Conservation (phyloP, 2,797 vertebrate species). For the Amblyopsis hoosieri region DNA sequence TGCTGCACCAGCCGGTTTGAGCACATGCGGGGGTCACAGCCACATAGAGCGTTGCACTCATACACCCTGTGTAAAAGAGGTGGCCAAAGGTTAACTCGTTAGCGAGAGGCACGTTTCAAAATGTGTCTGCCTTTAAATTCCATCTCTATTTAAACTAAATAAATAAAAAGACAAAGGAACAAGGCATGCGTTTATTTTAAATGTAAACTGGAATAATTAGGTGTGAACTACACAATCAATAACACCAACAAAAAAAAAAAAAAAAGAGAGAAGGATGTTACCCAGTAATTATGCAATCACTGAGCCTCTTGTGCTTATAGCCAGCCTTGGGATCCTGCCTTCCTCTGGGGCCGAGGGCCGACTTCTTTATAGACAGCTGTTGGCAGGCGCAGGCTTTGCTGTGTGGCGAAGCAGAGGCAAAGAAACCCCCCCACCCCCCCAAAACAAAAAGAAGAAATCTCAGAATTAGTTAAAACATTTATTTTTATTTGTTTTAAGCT, state of each 20-base stretch:
- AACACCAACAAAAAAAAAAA: background rate
- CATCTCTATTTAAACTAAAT: too few relatives aligned
- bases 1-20: constrained; percentile 87
- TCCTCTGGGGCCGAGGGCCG: constrained; percentile 77
- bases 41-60: constrained; percentile 86
- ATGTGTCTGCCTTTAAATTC: too few relatives aligned
- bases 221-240: background rate
- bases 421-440: too few relatives aligned
- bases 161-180: too few relatives aligned
- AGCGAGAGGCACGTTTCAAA: background rate
- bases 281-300: constrained; percentile 85
- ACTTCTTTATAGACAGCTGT: constrained; percentile 83
- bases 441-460: too few relatives aligned
- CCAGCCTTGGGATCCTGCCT: constrained; percentile 81
- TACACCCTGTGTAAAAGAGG: constrained; percentile 74
- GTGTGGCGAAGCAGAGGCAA: background rate
- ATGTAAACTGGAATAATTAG: too few relatives aligned
- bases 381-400: constrained; percentile 86
- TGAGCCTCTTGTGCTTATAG: constrained; percentile 84
- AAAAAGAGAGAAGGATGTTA: constrained; percentile 51
- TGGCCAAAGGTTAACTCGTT: background rate
- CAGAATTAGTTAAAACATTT: background rate
- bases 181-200: too few relatives aligned
- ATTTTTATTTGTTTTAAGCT: too few relatives aligned
- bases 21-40: constrained; percentile 84